Percentiles rank a stretch among this genome's conserved stretches.
These are phyloP conservation scores for Chaetophractus vellerosus DNA, from an alignment of 2,797 vertebrate species.

Conservation along the genomic window DNA sequence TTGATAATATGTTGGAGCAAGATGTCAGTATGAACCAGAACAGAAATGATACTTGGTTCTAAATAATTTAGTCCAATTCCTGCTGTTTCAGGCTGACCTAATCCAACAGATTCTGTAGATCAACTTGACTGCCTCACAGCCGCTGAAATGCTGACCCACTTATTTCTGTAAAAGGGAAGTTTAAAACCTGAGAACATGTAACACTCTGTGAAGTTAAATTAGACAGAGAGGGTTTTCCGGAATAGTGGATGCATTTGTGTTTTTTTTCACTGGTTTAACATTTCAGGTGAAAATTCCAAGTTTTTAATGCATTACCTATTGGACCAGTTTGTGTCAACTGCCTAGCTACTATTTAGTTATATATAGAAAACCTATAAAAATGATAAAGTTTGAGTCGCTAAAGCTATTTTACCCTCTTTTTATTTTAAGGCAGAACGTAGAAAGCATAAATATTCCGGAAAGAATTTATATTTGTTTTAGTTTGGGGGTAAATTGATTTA, in stretches of 20 bases:
- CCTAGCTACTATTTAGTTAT: not conserved
- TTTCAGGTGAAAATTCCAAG: conserved; percentile 56
- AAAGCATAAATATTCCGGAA: not conserved
- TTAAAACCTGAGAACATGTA: conserved; percentile 65
- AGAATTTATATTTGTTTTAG: not conserved
- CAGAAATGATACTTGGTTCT: conserved; percentile 76
- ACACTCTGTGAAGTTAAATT: conserved; percentile 68
- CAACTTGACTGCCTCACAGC: conserved; percentile 73
- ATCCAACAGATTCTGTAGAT: conserved; percentile 65
- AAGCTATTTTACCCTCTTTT: not conserved
- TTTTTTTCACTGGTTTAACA: conserved; percentile 44
- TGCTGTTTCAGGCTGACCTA: conserved; percentile 75
- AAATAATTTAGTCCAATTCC: conserved; percentile 74
- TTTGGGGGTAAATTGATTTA: not conserved
- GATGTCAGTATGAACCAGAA: conserved; percentile 78
- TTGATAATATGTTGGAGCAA: conserved; percentile 74
- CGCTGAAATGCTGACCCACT: conserved; percentile 76
- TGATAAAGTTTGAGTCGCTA: not conserved
- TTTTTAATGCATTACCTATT: not conserved
- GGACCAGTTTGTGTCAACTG: not conserved
- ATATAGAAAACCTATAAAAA: not conserved
- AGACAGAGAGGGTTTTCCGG: conserved; percentile 61
- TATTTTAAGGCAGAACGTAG: conserved; percentile 4
- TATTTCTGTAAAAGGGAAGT: conserved; percentile 70
- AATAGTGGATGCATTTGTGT: not conserved